Conservation (phyloP, 2,797 vertebrate species). For the Graptemys geographica region DNA sequence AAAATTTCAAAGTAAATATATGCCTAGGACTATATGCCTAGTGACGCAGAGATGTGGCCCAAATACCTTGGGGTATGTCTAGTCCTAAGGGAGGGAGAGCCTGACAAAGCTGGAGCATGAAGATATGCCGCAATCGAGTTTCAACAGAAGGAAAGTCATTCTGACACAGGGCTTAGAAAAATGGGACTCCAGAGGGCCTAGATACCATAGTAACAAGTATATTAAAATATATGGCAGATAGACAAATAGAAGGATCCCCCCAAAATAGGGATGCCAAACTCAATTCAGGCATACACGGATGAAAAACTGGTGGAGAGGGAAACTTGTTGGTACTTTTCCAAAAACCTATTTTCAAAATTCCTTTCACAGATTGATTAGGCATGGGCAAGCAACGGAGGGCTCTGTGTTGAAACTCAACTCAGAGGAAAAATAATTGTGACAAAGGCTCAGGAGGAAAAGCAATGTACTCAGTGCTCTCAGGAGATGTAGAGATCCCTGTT, state of each 20-base stretch:
- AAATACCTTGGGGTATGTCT: background rate
- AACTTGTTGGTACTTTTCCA: background rate
- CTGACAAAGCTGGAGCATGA: background rate
- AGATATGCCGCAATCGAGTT: background rate
- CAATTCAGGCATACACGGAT: background rate
- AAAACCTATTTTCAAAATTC: background rate
- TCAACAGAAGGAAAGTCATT: background rate
- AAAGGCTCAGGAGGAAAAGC: background rate
- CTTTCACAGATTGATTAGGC: background rate
- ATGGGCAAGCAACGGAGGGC: background rate
- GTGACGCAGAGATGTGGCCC: background rate
- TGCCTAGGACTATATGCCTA: background rate
- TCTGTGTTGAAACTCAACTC: background rate
- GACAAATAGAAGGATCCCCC: background rate
- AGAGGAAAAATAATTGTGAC: background rate
- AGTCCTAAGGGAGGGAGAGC: background rate
- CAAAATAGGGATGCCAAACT: background rate
- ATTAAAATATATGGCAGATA: background rate
- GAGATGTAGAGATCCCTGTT: background rate
- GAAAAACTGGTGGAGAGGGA: background rate
- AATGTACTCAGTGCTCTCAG: background rate
- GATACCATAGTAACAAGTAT: background rate
- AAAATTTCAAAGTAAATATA: slow-evolving; percentile 11
- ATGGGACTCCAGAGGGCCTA: background rate
- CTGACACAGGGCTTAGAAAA: background rate